phyloP scores from a whole-genome alignment of 2,113 vertebrate species.

The Chitala chitala region DNA sequence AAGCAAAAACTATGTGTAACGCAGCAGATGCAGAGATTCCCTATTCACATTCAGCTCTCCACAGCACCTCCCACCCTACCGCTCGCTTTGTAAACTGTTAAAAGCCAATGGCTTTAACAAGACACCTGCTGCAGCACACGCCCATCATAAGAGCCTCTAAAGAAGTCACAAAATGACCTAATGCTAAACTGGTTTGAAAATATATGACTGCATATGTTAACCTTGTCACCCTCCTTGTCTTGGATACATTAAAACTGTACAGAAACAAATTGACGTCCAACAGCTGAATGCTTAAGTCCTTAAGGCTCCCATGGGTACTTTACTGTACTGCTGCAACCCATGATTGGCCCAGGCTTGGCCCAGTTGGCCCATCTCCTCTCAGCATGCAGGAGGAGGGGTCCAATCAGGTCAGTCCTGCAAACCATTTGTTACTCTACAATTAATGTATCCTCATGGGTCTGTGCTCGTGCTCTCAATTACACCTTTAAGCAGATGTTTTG shows the following conservation, averaged over 20 bases:
- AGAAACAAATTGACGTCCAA: background rate
- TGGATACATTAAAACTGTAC: background rate
- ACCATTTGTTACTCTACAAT: too few species aligned
- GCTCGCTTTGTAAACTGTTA: background rate
- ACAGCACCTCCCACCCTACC: background rate
- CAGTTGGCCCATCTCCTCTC: background rate
- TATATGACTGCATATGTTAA: too few species aligned
- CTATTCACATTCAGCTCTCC: too few species aligned
- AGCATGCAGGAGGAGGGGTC: too few species aligned
- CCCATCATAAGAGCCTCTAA: background rate
- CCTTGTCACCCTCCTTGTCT: background rate
- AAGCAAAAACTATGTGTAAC: too few species aligned
- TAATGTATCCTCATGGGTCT: background rate
- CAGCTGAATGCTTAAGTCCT: too few species aligned
- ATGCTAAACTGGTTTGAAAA: too few species aligned
- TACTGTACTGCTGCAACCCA: too few species aligned
- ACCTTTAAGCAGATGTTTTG: background rate
- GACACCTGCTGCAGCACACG: background rate
- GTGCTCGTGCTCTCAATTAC: background rate
- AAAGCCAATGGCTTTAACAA: background rate
- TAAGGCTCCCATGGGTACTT: too few species aligned
- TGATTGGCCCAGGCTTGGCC: too few species aligned
- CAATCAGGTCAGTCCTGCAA: too few species aligned
- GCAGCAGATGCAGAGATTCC: background rate
- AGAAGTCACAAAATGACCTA: background rate